Base-by-base conservation (phyloP, 2,888 invertebrate genomes). In the Tetragonisca angustula region DNA sequence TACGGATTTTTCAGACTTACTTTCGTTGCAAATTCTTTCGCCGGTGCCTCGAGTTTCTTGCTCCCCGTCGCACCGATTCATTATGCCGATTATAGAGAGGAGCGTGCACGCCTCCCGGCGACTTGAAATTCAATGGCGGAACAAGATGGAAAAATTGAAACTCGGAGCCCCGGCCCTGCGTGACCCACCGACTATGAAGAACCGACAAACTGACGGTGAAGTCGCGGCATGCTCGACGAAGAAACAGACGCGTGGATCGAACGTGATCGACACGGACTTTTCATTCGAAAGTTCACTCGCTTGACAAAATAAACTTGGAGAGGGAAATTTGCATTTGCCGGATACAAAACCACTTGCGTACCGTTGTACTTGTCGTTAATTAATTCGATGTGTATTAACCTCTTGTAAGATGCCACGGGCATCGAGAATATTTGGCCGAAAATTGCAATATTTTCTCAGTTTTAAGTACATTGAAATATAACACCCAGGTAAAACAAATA, bases 1-100 rank as follows among this genome's bases (percentile, higher is more conserved):
- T 69, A 64, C 77, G 81, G 81, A 77, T 74, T 78, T 82, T 77
- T 36, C 65, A 74, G 65, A 61, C 82, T 82, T 74, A 74, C 73
- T 83, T 83, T 81, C 83, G 61, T 70, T 65, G 76, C 54, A 73
- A 72, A 19, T 75, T 54, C 64, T 32, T 65, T 19, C 19, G 62
- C 24, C 32, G 50, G 19, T 19, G n/a, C 2, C 11, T 52, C 52
- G 52, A 52, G 24, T 19, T 61, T 65, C 64, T 70, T 24, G 56
- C 73, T 49, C 71, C 71, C 64, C 67, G 68, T 67, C 21, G 19
- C n/a, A 69, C 62, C 78, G 65, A 80, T 81, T 81, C 72, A 56
- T 81, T 78, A 68, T 68, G 52, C 67, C 49, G 36, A 32, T 75
- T 74, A 59, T n/a, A n/a, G 75, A n/a, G 75, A 75, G 43, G 43